Evolutionary conservation across 2,888 invertebrate species (phyloP).

Genomic region (Rhagonycha fulva): DNA sequence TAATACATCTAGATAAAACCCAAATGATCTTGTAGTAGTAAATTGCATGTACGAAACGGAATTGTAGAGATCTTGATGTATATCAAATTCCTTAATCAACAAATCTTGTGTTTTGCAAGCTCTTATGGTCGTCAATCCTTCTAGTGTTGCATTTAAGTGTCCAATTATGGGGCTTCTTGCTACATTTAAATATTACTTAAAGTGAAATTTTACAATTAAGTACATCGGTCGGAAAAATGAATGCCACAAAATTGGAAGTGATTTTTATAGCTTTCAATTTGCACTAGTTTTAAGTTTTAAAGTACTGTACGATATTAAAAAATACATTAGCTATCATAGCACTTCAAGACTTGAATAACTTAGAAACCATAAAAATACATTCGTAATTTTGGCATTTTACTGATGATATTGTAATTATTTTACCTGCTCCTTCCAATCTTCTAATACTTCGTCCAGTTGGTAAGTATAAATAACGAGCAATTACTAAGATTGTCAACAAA

Average conservation of each 20-base stretch:
- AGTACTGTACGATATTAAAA: no score
- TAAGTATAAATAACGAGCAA: slow-evolving; percentile 67
- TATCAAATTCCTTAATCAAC: slow-evolving; percentile 47
- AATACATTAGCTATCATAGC: no score
- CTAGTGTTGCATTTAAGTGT: slow-evolving; percentile 50
- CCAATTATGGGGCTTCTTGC: slow-evolving; percentile 52
- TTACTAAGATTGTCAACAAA: slow-evolving; percentile 64
- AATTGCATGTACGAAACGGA: slow-evolving; percentile 47
- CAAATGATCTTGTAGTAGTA: slow-evolving; percentile 44
- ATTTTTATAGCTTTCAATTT: no score
- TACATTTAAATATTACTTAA: slow-evolving; percentile 20
- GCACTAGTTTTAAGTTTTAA: no score
- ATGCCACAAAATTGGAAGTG: no score
- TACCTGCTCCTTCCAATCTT: slow-evolving; percentile 65
- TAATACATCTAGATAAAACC: slow-evolving; percentile 45
- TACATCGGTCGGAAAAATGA: no score
- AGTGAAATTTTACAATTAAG: neutral
- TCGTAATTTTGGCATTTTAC: no score
- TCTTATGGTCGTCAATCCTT: slow-evolving; percentile 49
- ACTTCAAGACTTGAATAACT: no score
- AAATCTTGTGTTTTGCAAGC: slow-evolving; percentile 46
- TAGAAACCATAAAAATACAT: no score
- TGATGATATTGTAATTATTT: slow-evolving; percentile 9
- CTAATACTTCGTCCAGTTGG: slow-evolving; percentile 72
- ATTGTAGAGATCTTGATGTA: slow-evolving; percentile 48